phyloP scores from a whole-genome alignment of 2,113 vertebrate genomes.

The Rhinopomastus cyanomelas region DNA sequence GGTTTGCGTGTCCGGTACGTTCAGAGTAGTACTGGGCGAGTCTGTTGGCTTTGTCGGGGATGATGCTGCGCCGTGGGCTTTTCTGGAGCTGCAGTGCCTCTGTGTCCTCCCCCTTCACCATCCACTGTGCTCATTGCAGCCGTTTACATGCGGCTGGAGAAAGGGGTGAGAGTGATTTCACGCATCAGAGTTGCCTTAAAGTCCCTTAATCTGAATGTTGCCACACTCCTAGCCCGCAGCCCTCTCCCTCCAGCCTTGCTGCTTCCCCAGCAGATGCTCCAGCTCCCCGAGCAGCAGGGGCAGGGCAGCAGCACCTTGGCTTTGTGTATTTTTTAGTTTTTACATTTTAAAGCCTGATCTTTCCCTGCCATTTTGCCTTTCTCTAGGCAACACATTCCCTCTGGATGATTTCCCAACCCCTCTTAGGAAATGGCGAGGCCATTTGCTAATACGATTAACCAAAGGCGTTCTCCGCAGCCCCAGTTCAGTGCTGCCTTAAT shows the following conservation, averaged over 20 bases:
- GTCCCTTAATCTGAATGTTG: not conserved
- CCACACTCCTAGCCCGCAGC: not conserved
- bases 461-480: not conserved
- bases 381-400: not conserved
- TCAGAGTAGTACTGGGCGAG: not conserved
- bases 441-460: slow-evolving; percentile 1
- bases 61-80: not conserved
- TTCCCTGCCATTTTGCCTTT: not conserved
- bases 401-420: not conserved
- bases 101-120: not conserved
- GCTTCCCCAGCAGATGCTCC: not conserved
- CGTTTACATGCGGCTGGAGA: not conserved
- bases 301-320: not conserved
- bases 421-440: not conserved
- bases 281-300: not conserved
- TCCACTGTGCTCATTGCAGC: not conserved
- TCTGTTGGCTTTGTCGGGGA: not conserved
- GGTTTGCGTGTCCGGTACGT: not conserved
- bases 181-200: not conserved
- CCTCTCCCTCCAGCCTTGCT: not conserved
- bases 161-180: not conserved
- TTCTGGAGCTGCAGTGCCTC: not conserved
- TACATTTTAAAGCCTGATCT: not conserved
- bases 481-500: not conserved
- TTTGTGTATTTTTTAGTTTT: not conserved